Conservation (phyloP, 23 tunicate species). For the Trididemnum clinides region DNA sequence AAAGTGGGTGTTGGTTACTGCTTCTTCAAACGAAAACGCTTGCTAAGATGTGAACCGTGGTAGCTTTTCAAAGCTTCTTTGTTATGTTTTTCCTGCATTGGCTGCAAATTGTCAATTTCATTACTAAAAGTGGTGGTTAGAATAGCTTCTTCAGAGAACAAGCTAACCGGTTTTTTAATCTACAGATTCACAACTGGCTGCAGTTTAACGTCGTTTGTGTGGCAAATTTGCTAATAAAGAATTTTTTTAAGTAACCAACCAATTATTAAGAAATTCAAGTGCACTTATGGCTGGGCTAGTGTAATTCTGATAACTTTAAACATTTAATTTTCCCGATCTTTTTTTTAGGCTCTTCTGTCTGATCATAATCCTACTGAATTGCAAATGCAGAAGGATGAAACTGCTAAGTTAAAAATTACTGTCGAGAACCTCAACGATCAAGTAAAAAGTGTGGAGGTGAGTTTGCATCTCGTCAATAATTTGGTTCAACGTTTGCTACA, state of each 20-base stretch:
- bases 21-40: not conserved
- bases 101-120: not conserved
- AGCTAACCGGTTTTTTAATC: too few species aligned
- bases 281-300: too few species aligned
- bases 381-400: constrained; percentile 22
- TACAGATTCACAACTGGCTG: too few species aligned
- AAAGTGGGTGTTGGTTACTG: not conserved
- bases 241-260: too few species aligned
- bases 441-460: constrained; percentile 43
- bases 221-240: too few species aligned
- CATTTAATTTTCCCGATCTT: too few species aligned
- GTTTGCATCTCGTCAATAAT: too few species aligned
- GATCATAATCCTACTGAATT: constrained; percentile 20
- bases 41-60: not conserved
- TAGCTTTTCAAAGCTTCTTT: not conserved
- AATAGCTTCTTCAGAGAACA: not conserved
- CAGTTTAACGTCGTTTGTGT: too few species aligned
- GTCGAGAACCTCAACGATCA: constrained; percentile 27
- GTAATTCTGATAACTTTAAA: too few species aligned
- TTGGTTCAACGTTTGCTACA: too few species aligned
- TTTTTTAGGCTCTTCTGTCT: constrained; percentile 24
- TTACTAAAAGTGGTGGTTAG: not conserved
- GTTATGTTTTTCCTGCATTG: not conserved
- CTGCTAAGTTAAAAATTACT: not conserved
- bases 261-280: too few species aligned